phyloP scores from a whole-genome alignment of 2,797 vertebrate genomes.

The Esox lucius region DNA sequence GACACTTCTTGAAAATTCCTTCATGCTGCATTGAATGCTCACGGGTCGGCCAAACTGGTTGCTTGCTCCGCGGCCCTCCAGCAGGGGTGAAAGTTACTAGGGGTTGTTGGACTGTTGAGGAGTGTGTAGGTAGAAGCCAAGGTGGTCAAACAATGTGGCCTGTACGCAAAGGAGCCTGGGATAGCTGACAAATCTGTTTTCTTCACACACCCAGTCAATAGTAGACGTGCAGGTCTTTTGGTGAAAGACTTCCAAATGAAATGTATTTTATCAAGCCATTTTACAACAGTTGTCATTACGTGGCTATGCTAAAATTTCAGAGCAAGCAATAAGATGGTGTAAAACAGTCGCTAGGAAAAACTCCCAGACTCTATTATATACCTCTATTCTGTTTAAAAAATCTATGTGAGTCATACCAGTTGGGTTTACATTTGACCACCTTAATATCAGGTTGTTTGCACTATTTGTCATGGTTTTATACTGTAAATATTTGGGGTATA shows the following conservation, averaged over 20 bases:
- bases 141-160: background rate
- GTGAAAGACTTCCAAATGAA: too few relatives aligned
- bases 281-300: background rate
- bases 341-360: background rate
- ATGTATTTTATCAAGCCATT: background rate
- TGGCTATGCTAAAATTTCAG: too few relatives aligned
- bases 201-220: background rate
- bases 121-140: background rate
- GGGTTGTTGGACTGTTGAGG: background rate
- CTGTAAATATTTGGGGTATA: too few relatives aligned
- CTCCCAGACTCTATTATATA: too few relatives aligned
- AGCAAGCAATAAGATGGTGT: background rate
- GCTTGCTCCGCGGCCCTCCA: constrained; percentile 19
- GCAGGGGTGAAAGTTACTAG: background rate
- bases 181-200: background rate
- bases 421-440: too few relatives aligned
- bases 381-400: too few relatives aligned
- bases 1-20: constrained; percentile 21
- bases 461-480: too few relatives aligned
- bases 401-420: too few relatives aligned
- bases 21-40: background rate
- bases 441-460: too few relatives aligned
- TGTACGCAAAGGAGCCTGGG: background rate
- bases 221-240: background rate
- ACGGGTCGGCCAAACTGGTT: constrained; percentile 34